Evolutionary conservation across 2,888 invertebrate species (phyloP).

Genomic region (Leptopilina drosophilae): DNA sequence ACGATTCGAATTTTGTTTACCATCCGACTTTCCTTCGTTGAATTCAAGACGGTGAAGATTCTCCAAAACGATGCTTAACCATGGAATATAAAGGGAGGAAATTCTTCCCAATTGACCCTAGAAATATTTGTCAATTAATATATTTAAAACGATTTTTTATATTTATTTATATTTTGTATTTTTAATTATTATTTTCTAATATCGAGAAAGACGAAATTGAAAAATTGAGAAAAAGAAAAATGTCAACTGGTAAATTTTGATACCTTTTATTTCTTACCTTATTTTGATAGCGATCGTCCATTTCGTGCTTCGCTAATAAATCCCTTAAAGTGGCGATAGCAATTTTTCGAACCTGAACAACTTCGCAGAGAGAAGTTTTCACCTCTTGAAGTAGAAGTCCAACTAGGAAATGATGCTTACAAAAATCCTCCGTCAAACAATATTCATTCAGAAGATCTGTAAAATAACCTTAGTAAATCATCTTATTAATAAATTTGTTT

Average conservation of each 20-base stretch:
- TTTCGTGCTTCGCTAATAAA: conserved; percentile 94
- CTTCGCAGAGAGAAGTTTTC: conserved; percentile 90
- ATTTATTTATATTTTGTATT: too few species aligned
- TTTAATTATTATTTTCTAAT: too few species aligned
- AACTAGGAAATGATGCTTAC: conserved; percentile 93
- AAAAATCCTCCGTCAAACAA: conserved; percentile 89
- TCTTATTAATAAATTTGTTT: conserved; percentile 10
- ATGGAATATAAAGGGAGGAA: conserved; percentile 93
- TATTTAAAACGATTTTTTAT: conserved; percentile 31
- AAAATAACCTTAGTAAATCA: conserved; percentile 38
- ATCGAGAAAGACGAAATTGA: too few species aligned
- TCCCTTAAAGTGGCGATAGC: conserved; percentile 90
- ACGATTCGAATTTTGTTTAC: conserved; percentile 76
- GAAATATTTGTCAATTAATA: conserved; percentile 8
- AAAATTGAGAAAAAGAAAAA: too few species aligned
- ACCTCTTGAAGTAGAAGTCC: conserved; percentile 93
- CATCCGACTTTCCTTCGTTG: conserved; percentile 73
- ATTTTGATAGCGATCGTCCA: conserved; percentile 92
- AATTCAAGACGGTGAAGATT: conserved; percentile 86
- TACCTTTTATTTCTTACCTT: conserved; percentile 77
- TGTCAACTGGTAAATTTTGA: too few species aligned
- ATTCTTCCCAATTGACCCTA: conserved; percentile 89
- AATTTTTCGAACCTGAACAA: conserved; percentile 87
- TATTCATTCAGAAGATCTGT: conserved; percentile 79
- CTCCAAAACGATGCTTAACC: conserved; percentile 92